Conservation (phyloP, 2,888 invertebrate genomes). For the Phaedon cochleariae region DNA sequence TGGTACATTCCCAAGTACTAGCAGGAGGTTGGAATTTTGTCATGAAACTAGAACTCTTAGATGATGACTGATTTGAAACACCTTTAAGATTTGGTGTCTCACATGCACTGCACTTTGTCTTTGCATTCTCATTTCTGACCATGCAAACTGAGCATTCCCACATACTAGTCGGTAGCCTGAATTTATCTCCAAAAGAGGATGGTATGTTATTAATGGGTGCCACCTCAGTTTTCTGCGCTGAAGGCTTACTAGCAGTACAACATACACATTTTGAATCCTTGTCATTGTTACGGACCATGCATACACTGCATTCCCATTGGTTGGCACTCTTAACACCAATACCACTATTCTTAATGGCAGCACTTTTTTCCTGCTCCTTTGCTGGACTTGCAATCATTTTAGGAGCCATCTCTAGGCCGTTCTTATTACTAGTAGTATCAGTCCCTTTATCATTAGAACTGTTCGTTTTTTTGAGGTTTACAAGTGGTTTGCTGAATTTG, state of each 20-base stretch:
- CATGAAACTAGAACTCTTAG: slow-evolving; percentile 35
- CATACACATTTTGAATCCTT: slow-evolving; percentile 18
- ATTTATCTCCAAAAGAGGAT: slow-evolving; percentile 40
- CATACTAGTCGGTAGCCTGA: slow-evolving; percentile 47
- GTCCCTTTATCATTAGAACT: slow-evolving; percentile 9
- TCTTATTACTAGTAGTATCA: background rate
- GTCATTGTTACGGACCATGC: slow-evolving; percentile 18
- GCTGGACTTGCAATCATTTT: background rate
- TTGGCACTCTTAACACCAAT: background rate
- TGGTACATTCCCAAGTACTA: slow-evolving; percentile 67
- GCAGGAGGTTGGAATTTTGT: slow-evolving; percentile 60
- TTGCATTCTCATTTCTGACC: slow-evolving; percentile 64
- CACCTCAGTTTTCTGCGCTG: slow-evolving; percentile 20
- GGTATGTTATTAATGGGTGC: slow-evolving; percentile 60
- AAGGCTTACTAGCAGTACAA: slow-evolving; percentile 23
- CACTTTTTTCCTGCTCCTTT: background rate
- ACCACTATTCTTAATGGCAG: slow-evolving; percentile 12
- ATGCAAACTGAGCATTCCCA: slow-evolving; percentile 72
- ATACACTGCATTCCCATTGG: slow-evolving; percentile 21
- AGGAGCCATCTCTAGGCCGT: background rate
- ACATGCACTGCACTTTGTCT: slow-evolving; percentile 66
- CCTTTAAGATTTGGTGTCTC: slow-evolving; percentile 64
- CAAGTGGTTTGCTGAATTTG: slow-evolving; percentile 67
- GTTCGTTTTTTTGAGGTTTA: slow-evolving; percentile 49
- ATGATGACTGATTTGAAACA: slow-evolving; percentile 64